These are phyloP conservation scores for Cataglyphis cursor DNA, from an alignment of 2,888 invertebrate species.

Conservation along the genomic window DNA sequence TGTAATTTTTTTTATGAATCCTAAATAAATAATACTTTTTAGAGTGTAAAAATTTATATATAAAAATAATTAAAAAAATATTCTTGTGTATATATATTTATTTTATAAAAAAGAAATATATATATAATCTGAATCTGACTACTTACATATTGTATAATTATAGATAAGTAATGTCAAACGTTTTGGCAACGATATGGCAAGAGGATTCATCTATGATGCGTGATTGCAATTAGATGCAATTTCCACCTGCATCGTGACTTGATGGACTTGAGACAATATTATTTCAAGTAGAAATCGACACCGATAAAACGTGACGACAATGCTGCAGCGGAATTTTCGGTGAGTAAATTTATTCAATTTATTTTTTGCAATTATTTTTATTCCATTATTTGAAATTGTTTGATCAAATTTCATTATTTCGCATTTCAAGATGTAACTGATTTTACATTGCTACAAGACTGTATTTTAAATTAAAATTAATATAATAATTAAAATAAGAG, in stretches of 20 bases:
- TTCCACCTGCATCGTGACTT: constrained; percentile 4
- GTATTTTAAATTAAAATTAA: constrained; percentile 33
- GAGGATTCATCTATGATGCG: background rate
- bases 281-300: constrained; percentile 31
- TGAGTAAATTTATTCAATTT: constrained; percentile 32
- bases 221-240: constrained; percentile 50
- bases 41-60: background rate
- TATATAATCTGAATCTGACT: background rate
- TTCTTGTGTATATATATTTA: background rate
- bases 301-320: constrained; percentile 16
- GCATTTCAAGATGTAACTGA: background rate
- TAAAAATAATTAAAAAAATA: background rate
- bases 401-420: constrained; percentile 19
- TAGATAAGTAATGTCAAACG: background rate
- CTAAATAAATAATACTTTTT: background rate
- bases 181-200: constrained; percentile 6
- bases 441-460: constrained; percentile 6
- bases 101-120: background rate
- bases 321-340: constrained; percentile 23
- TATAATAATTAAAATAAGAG: background rate
- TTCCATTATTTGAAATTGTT: constrained; percentile 17
- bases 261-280: constrained; percentile 36
- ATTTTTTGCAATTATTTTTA: constrained; percentile 8
- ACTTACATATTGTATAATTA: constrained; percentile 4
- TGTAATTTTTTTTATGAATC: background rate